Conservation (phyloP, 2,113 vertebrate species). For the Pyxicephalus adspersus region DNA sequence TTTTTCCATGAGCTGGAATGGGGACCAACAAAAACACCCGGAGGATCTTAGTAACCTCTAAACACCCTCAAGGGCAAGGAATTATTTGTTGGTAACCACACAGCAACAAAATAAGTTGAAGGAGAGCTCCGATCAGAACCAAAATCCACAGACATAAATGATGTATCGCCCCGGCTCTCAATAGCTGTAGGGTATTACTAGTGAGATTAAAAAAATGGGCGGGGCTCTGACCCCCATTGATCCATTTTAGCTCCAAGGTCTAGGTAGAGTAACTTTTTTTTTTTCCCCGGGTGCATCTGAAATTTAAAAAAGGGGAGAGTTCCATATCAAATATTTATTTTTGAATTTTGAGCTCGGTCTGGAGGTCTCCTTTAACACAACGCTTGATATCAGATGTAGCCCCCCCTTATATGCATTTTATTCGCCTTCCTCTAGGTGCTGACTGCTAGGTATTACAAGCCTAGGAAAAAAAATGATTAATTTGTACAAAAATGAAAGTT, state of each 20-base stretch:
- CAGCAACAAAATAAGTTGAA: neutral
- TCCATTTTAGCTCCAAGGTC: no score
- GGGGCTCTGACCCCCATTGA: no score
- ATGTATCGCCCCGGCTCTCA: no score
- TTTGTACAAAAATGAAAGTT: conserved; percentile 38
- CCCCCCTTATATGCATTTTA: neutral
- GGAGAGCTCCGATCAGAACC: no score
- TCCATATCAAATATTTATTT: no score
- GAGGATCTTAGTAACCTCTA: conserved; percentile 27
- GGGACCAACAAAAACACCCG: neutral
- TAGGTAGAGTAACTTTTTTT: no score
- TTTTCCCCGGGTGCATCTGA: no score
- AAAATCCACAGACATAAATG: no score
- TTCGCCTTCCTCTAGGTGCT: conserved; percentile 3
- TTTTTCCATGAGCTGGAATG: conserved; percentile 15
- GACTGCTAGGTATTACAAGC: conserved; percentile 26
- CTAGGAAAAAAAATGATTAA: conserved; percentile 33
- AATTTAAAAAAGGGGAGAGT: neutral
- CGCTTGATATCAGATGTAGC: neutral
- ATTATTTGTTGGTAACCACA: conserved; percentile 29
- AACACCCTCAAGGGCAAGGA: neutral
- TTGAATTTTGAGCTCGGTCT: no score
- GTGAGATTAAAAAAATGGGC: no score
- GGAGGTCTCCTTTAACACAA: neutral
- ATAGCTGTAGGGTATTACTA: no score